These are phyloP conservation scores for Dryobates pubescens DNA, from an alignment of 2,797 vertebrate genomes.

Conservation along the genomic window DNA sequence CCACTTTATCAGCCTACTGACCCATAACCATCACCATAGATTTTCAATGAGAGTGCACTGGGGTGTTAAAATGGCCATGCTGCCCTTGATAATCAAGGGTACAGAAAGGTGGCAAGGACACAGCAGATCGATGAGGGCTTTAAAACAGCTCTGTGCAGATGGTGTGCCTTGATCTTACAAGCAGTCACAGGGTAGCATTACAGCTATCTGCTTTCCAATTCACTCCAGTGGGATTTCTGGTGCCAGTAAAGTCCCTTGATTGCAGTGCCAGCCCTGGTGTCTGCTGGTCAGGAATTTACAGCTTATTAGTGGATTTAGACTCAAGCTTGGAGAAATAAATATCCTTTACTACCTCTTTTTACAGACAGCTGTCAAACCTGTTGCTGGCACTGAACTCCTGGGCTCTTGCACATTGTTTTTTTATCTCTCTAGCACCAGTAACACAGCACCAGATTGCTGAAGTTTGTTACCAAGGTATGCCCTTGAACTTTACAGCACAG, in stretches of 20 bases:
- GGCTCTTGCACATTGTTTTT: not conserved
- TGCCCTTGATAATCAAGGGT: not conserved
- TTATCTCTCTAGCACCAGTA: not conserved
- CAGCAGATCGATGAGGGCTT: not conserved
- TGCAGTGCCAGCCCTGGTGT: not conserved
- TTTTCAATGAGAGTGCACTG: not conserved
- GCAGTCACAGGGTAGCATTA: not conserved
- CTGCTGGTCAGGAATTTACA: not conserved
- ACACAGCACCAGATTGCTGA: not conserved
- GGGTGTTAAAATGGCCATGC: not conserved
- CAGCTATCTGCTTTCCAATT: not conserved
- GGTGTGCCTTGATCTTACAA: not conserved
- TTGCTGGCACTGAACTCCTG: not conserved
- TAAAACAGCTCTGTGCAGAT: not conserved
- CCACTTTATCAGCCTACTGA: not conserved
- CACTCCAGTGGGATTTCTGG: not conserved
- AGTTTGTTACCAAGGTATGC: not conserved
- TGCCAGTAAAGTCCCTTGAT: conserved; percentile 2
- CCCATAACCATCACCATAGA: not conserved
- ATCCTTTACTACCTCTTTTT: not conserved
- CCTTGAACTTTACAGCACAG: not conserved
- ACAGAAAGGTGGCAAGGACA: not conserved
- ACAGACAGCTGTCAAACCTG: not conserved
- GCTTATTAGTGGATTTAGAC: not conserved
- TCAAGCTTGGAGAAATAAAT: not conserved